Percentiles rank a stretch among this genome's conserved stretches.
Conservation (phyloP, 2,888 invertebrate genomes). For the Trichogramma evanescens region DNA sequence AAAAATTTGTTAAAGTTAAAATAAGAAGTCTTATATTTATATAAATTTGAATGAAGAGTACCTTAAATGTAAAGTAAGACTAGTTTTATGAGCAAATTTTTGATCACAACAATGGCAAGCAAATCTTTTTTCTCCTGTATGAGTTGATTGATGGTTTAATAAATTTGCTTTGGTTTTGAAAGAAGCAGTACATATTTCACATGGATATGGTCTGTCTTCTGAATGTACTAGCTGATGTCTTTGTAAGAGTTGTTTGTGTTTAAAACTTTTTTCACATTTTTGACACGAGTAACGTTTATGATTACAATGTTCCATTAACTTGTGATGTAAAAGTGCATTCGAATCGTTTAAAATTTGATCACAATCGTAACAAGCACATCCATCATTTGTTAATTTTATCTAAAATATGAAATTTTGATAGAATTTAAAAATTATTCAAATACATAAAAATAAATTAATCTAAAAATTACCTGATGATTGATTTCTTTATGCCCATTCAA, state of each 20-base stretch:
- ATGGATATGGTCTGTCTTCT: constrained; percentile 58
- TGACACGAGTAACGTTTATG: constrained; percentile 65
- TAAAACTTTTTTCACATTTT: constrained; percentile 69
- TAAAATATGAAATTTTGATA: constrained; percentile 18
- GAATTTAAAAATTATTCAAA: background rate
- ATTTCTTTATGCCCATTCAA: constrained; percentile 52
- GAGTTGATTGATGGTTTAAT: constrained; percentile 64
- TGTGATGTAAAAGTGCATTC: constrained; percentile 69
- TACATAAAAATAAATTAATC: background rate
- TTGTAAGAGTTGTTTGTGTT: constrained; percentile 65
- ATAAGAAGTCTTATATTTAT: background rate
- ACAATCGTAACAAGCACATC: constrained; percentile 62
- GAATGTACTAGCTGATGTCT: constrained; percentile 76
- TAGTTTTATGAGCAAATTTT: constrained; percentile 70
- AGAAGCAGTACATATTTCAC: constrained; percentile 54
- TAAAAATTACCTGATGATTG: constrained; percentile 18
- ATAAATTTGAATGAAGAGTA: constrained; percentile 23
- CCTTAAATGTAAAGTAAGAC: constrained; percentile 64
- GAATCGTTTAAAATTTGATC: constrained; percentile 65
- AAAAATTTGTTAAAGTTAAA: constrained; percentile 1
- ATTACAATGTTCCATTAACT: constrained; percentile 62
- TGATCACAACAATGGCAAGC: constrained; percentile 66
- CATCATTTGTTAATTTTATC: constrained; percentile 45
- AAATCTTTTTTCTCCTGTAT: constrained; percentile 66
- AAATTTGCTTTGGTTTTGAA: constrained; percentile 70